phyloP scores from a whole-genome alignment of 2,113 vertebrate species.

The Furnarius figulus region DNA sequence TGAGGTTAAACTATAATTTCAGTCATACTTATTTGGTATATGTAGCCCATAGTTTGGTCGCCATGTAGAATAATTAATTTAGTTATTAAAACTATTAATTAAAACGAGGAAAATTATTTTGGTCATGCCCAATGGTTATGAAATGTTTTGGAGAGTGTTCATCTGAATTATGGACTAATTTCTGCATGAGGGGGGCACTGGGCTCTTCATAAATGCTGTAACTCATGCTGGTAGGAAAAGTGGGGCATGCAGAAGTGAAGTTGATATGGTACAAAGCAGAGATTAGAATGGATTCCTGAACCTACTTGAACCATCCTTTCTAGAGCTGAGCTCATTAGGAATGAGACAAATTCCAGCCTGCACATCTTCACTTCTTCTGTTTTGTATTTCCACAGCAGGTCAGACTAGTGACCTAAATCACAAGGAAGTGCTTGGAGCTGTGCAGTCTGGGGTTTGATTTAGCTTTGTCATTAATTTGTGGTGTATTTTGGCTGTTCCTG shows the following conservation, averaged over 20 bases:
- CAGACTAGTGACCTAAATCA: not conserved
- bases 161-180: not conserved
- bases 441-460: not conserved
- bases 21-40: not conserved
- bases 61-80: not conserved
- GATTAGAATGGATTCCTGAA: not conserved
- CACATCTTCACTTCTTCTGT: not conserved
- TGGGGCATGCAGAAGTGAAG: not conserved
- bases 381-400: not conserved
- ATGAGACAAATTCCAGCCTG: not conserved
- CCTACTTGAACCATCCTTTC: not conserved
- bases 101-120: not conserved
- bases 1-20: not conserved
- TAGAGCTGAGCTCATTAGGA: not conserved
- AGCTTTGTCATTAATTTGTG: not conserved
- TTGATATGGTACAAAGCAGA: not conserved
- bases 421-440: not conserved
- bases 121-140: not conserved
- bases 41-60: not conserved
- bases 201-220: not conserved
- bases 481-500: not conserved
- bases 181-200: not conserved
- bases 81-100: not conserved
- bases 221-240: not conserved
- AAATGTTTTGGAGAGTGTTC: not conserved